These are phyloP conservation scores for Yponomeuta cagnagella DNA, from an alignment of 2,888 invertebrate genomes.

Conservation along the genomic window DNA sequence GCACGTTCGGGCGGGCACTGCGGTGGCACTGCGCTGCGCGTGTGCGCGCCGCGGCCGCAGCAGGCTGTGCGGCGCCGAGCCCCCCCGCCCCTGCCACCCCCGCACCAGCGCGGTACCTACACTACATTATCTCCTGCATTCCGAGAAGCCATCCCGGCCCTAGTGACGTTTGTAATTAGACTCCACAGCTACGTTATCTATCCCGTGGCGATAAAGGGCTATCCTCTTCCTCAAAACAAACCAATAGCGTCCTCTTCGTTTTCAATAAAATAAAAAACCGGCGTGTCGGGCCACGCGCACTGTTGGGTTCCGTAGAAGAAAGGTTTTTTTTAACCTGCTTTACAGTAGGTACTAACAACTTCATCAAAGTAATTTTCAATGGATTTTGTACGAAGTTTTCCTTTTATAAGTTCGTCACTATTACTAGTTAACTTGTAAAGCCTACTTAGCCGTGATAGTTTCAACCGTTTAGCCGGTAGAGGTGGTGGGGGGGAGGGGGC, in stretches of 20 bases:
- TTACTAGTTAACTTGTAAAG: too few species aligned
- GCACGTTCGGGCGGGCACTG: conserved; percentile 63
- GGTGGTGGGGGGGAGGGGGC: too few species aligned
- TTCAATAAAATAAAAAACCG: neutral
- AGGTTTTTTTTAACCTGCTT: too few species aligned
- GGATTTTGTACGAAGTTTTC: too few species aligned
- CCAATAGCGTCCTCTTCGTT: neutral
- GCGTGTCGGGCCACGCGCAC: too few species aligned
- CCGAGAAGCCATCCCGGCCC: conserved; percentile 35
- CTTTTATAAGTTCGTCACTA: too few species aligned
- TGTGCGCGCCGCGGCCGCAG: conserved; percentile 3
- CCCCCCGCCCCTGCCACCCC: conserved; percentile 21
- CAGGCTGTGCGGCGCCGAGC: conserved; percentile 11
- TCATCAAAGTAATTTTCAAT: too few species aligned
- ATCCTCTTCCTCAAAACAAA: conserved; percentile 1
- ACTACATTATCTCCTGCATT: conserved; percentile 36
- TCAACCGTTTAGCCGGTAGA: too few species aligned
- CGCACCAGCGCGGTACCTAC: conserved; percentile 17
- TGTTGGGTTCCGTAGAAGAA: too few species aligned
- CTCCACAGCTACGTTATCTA: conserved; percentile 45
- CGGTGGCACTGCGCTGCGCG: too few species aligned
- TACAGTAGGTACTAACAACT: too few species aligned
- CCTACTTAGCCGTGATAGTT: too few species aligned
- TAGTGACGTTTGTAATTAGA: conserved; percentile 39
- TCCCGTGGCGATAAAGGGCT: conserved; percentile 29